phyloP scores from a whole-genome alignment of 2,888 invertebrate species.

The Pharmacophagus antenor region DNA sequence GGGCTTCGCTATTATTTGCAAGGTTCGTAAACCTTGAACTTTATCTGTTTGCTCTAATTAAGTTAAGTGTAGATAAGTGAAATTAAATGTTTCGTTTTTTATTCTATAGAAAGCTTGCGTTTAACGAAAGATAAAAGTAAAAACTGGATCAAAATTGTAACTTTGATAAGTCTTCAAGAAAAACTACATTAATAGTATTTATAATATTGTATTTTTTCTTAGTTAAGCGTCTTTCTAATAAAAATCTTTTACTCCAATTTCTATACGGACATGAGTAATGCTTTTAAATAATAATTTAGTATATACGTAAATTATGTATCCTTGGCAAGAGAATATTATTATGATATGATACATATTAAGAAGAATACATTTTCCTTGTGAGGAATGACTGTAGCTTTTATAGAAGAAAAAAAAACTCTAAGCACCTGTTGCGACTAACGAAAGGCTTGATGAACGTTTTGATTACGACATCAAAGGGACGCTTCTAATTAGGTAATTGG shows the following conservation, averaged over 20 bases:
- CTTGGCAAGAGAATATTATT: no score
- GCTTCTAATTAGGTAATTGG: slow-evolving; percentile 17
- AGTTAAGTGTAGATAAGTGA: background rate
- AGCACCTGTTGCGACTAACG: slow-evolving; percentile 4
- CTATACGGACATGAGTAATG: no score
- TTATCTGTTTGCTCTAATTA: background rate
- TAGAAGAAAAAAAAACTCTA: background rate
- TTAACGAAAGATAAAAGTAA: background rate
- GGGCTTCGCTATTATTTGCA: slow-evolving; percentile 7
- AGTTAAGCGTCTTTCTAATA: no score
- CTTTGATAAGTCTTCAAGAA: no score
- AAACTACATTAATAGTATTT: no score
- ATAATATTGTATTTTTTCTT: no score
- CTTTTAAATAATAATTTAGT: no score
- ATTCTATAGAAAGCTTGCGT: background rate
- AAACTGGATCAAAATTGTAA: no score
- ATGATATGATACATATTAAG: no score
- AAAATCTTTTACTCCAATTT: no score
- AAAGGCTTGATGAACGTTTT: slow-evolving; percentile 2
- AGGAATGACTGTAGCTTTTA: background rate
- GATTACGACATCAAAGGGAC: slow-evolving; percentile 21
- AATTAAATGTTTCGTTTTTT: background rate
- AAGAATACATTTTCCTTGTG: background rate
- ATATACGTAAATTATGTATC: no score
- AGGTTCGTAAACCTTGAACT: slow-evolving; percentile 4